phyloP scores from a whole-genome alignment of 2,888 invertebrate species.

The Stenichneumon culpator region DNA sequence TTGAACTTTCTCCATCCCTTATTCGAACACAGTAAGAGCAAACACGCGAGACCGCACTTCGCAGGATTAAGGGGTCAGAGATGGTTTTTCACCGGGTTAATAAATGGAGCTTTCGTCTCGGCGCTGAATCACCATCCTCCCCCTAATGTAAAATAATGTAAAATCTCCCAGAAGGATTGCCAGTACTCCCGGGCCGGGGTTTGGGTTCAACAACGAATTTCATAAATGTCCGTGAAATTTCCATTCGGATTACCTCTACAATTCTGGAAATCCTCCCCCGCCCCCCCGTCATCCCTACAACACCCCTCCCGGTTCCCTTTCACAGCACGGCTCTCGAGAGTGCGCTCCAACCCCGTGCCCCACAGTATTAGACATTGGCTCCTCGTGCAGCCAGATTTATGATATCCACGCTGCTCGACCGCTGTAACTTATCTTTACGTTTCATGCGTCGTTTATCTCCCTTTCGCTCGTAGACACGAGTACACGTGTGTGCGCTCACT shows the following conservation, averaged over 20 bases:
- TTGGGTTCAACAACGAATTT: conserved; percentile 52
- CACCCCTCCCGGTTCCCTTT: conserved; percentile 4
- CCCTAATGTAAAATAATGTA: conserved; percentile 19
- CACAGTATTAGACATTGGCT: conserved; percentile 48
- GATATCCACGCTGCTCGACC: conserved; percentile 30
- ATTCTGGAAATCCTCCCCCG: conserved; percentile 32
- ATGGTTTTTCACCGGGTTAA: not conserved
- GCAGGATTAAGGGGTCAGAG: not conserved
- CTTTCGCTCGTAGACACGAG: conserved; percentile 9
- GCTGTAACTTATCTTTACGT: conserved; percentile 47
- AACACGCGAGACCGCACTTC: not conserved
- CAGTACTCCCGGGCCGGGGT: conserved; percentile 4
- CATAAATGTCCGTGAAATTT: conserved; percentile 61
- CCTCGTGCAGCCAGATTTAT: conserved; percentile 55
- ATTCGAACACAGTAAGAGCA: too few relatives aligned
- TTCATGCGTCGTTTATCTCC: conserved; percentile 51
- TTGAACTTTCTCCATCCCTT: too few relatives aligned
- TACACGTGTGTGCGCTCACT: not conserved
- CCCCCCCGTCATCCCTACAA: not conserved
- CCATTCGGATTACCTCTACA: conserved; percentile 58
- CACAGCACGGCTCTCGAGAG: not conserved
- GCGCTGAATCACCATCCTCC: not conserved
- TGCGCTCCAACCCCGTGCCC: not conserved
- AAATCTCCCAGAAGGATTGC: conserved; percentile 18
- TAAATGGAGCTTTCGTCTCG: not conserved